These are phyloP conservation scores for Dioctria rufipes DNA, from an alignment of 2,888 invertebrate genomes.

Conservation along the genomic window DNA sequence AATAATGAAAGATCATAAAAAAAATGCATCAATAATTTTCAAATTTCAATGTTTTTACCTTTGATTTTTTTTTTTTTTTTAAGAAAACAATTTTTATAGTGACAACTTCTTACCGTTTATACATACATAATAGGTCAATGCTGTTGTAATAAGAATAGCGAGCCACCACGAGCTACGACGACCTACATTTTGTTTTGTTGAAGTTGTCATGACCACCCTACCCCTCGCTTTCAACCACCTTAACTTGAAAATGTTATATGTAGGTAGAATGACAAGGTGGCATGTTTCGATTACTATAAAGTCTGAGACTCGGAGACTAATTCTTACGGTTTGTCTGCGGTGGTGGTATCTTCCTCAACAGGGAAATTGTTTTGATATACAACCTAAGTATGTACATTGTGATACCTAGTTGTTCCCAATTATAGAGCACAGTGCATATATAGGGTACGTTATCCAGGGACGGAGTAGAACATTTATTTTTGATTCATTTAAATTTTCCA, in stretches of 20 bases:
- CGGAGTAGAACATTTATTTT: no score
- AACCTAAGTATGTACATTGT: constrained; percentile 12
- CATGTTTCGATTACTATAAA: constrained; percentile 21
- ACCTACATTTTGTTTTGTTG: constrained; percentile 55
- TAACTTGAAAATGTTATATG: constrained; percentile 27
- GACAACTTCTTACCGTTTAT: no score
- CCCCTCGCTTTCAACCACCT: constrained; percentile 10
- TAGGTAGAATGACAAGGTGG: constrained; percentile 32
- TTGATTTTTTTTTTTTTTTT: no score
- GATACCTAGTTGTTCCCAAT: no score
- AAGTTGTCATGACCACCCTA: constrained; percentile 54
- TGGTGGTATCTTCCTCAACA: constrained; percentile 27
- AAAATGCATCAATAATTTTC: no score
- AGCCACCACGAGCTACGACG: neutral
- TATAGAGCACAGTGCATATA: no score
- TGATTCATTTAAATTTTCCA: no score
- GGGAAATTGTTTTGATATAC: constrained; percentile 25
- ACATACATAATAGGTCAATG: constrained; percentile 25
- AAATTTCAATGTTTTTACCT: no score
- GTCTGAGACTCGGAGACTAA: constrained; percentile 7
- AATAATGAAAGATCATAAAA: no score
- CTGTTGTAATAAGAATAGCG: constrained; percentile 40
- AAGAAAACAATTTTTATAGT: no score
- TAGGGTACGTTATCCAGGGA: no score
- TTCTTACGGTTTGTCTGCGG: constrained; percentile 11